Evolutionary conservation across 2,888 invertebrate genomes (phyloP).

Genomic region (Neuroscelio doddi): DNA sequence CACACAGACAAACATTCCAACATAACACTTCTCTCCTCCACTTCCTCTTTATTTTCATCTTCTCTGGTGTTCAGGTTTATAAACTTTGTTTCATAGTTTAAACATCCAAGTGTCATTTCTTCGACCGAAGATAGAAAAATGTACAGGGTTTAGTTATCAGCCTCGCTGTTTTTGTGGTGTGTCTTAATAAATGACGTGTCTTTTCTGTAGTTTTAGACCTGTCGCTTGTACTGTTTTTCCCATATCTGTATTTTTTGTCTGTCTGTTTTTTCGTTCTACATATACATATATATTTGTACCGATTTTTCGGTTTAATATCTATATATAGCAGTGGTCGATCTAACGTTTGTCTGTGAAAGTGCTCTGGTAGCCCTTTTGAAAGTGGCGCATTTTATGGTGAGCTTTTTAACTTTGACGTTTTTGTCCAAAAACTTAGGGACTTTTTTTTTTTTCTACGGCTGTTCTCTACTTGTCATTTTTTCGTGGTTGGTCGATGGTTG

Average conservation of each 20-base stretch:
- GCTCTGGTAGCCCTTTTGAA: slow-evolving; percentile 67
- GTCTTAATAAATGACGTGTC: slow-evolving; percentile 42
- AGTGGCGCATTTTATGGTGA: slow-evolving; percentile 63
- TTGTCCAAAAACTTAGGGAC: not conserved
- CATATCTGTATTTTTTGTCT: slow-evolving; percentile 20
- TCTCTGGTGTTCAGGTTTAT: slow-evolving; percentile 29
- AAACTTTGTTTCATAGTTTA: slow-evolving; percentile 35
- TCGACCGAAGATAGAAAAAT: slow-evolving; percentile 36
- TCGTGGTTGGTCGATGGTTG: slow-evolving; percentile 59
- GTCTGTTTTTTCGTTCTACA: slow-evolving; percentile 28
- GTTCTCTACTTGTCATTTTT: slow-evolving; percentile 44
- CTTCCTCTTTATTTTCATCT: slow-evolving; percentile 43
- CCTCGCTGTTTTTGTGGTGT: slow-evolving; percentile 44
- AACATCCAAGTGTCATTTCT: slow-evolving; percentile 40
- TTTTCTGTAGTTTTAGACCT: not conserved
- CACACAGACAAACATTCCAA: slow-evolving; percentile 74
- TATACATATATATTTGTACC: slow-evolving; percentile 30
- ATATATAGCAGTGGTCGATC: slow-evolving; percentile 64
- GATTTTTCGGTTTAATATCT: slow-evolving; percentile 23
- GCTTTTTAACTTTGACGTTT: slow-evolving; percentile 28
- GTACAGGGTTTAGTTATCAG: slow-evolving; percentile 40
- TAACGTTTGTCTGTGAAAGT: slow-evolving; percentile 73
- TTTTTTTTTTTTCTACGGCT: slow-evolving; percentile 35
- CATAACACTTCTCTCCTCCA: slow-evolving; percentile 67
- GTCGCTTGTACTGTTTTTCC: not conserved